These are phyloP conservation scores for Amblyopsis hoosieri DNA, from an alignment of 2,797 vertebrate species.

Conservation along the genomic window DNA sequence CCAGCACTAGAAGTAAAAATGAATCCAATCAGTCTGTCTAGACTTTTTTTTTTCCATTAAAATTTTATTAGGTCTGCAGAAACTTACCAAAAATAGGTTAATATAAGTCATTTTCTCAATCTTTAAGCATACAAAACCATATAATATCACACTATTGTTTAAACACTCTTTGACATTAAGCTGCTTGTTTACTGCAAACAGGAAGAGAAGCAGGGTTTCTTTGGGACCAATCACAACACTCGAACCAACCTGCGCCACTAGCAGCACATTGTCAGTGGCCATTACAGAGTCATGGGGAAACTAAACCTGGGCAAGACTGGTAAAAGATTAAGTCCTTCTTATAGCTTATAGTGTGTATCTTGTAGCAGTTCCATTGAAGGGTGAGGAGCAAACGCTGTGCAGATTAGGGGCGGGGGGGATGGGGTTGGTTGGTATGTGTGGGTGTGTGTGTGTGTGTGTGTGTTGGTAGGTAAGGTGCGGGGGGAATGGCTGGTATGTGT, in stretches of 20 bases:
- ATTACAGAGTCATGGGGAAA: constrained; percentile 43
- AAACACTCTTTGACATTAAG: constrained; percentile 46
- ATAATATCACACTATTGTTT: constrained; percentile 60
- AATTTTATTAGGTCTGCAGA: constrained; percentile 81
- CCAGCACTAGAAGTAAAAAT: constrained; percentile 30
- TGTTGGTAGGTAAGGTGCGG: constrained; percentile 13
- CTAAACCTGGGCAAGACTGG: constrained; percentile 70
- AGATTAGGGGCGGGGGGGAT: too few relatives aligned
- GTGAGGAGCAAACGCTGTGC: neutral
- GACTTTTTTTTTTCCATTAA: constrained; percentile 49
- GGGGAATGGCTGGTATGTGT: constrained; percentile 22
- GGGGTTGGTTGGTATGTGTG: neutral
- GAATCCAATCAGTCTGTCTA: constrained; percentile 47
- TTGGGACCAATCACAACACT: constrained; percentile 40
- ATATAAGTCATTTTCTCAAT: constrained; percentile 68
- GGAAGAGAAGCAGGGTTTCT: constrained; percentile 14
- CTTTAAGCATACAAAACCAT: constrained; percentile 78
- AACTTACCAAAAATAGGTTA: constrained; percentile 80
- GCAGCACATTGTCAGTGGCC: constrained; percentile 26
- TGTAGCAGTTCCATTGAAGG: neutral
- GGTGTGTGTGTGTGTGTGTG: neutral
- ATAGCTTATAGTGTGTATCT: too few relatives aligned
- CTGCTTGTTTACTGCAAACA: constrained; percentile 49
- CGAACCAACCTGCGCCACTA: constrained; percentile 31
- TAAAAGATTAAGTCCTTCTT: neutral